Evolutionary conservation across 2,888 invertebrate genomes (phyloP), one percentile per base, ranked within the genome.

Genomic region (Stenichneumon culpator): DNA sequence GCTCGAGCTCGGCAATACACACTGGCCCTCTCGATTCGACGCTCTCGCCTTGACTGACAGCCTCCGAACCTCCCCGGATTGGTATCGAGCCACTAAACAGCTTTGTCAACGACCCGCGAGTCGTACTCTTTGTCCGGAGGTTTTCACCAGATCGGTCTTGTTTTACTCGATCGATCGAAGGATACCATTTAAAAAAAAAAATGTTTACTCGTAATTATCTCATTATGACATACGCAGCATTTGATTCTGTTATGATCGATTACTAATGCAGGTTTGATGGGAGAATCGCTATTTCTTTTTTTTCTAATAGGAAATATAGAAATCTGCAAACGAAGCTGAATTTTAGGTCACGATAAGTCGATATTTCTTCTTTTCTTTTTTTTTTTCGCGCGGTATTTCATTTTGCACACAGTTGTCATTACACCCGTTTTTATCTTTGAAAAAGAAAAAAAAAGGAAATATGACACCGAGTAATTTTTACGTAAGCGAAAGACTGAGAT

Each of bases 11-110:
- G 39, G 25, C 50, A 75, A 25, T 9, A 19, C 22, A 63, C 60
- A 63, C 28, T 16, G 25, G 69, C 88, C 89, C 84, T 89, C 89
- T 86, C 88, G 90, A 89, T 89, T 91, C 88, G 90, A 91, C 86
- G 36, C 60, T 32, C 28, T 60, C 54, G 57, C 74, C 67, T 32
- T 67, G 39, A 36, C 39, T 54, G 74, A 6, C 32, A 52, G n/a
- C 22, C 54, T 32, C n/a, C 69, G 69, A 60, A 60, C 44, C 60
- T 69, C 22, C 25, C 32, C 52, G 36, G 60, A 14, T 3, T 1
- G 5, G 6, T 28, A 22, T 14, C 14, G 28, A 60, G 57, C 57
- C 52, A 57, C 28, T 60, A 14, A 6, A 60, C 60, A 5, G 28
- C 60, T 25, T 60, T 60, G 60, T 60, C 28, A 60, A 60, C 28